These are phyloP conservation scores for Poeciliopsis presidionis DNA, from an alignment of 2,797 vertebrate species.

Conservation along the genomic window DNA sequence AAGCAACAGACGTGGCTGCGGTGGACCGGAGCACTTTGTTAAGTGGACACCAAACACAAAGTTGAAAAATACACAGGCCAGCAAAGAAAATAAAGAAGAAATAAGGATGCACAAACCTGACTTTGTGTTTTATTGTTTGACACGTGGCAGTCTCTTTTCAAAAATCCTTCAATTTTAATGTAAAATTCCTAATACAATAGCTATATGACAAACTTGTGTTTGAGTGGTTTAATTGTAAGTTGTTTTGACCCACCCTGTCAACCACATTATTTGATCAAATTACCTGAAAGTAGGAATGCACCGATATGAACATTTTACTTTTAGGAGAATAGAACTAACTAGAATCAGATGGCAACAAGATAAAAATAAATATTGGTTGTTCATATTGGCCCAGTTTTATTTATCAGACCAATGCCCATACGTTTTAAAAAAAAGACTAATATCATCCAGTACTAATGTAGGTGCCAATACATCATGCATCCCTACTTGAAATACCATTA, in stretches of 20 bases:
- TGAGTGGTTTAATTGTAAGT: background rate
- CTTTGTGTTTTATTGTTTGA: slow-evolving; percentile 27
- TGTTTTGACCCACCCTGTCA: background rate
- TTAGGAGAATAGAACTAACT: too few species aligned
- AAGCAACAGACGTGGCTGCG: slow-evolving; percentile 53
- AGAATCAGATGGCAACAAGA: too few species aligned
- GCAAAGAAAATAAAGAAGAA: slow-evolving; percentile 30
- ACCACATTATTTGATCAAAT: background rate
- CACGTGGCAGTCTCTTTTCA: slow-evolving; percentile 16
- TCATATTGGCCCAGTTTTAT: too few species aligned
- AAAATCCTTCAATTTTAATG: slow-evolving; percentile 28
- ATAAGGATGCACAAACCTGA: slow-evolving; percentile 33
- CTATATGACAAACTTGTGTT: background rate
- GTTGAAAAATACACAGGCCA: slow-evolving; percentile 40
- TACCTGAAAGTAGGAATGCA: background rate
- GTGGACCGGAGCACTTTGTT: slow-evolving; percentile 56
- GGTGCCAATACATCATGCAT: too few species aligned
- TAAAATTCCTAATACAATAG: slow-evolving; percentile 7
- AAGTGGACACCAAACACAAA: slow-evolving; percentile 58
- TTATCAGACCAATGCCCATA: too few species aligned
- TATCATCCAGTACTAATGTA: too few species aligned
- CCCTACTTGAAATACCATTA: background rate
- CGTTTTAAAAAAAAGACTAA: too few species aligned
- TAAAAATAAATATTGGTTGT: too few species aligned
- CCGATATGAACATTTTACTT: too few species aligned